Conservation (phyloP, 2,797 vertebrate species). For the Taeniopygia guttata region DNA sequence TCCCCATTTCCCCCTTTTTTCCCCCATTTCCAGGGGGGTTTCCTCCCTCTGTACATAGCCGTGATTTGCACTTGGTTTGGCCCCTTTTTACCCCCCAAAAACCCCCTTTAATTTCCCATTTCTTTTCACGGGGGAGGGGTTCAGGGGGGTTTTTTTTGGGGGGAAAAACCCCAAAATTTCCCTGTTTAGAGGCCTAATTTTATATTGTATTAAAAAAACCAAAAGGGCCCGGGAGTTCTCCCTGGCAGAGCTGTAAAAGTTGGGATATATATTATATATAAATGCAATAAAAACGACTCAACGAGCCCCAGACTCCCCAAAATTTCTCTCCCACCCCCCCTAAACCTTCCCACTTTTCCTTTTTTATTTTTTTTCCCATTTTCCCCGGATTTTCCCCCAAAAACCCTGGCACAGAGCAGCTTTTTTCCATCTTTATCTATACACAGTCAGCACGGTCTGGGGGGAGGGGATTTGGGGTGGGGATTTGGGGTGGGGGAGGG, state of each 20-base stretch:
- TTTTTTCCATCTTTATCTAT: neutral
- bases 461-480: neutral
- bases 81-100: neutral
- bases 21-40: too few species aligned
- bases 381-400: neutral
- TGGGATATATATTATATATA: constrained; percentile 75
- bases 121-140: too few species aligned
- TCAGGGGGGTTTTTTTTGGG: neutral
- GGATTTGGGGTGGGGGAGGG: too few species aligned
- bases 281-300: constrained; percentile 71
- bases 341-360: accelerated
- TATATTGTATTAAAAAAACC: constrained; percentile 71
- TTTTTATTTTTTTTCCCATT: neutral
- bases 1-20: neutral
- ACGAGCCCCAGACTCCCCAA: neutral
- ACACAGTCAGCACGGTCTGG: neutral
- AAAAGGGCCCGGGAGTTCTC: constrained; percentile 69
- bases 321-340: neutral
- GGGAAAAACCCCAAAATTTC: neutral
- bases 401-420: neutral
- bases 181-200: constrained; percentile 76
- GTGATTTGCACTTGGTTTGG: too few species aligned
- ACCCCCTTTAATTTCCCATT: neutral
- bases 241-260: constrained; percentile 66
- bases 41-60: too few species aligned